These are phyloP conservation scores for Drosophila longiperda DNA, from an alignment of 2,888 invertebrate genomes.

Conservation along the genomic window DNA sequence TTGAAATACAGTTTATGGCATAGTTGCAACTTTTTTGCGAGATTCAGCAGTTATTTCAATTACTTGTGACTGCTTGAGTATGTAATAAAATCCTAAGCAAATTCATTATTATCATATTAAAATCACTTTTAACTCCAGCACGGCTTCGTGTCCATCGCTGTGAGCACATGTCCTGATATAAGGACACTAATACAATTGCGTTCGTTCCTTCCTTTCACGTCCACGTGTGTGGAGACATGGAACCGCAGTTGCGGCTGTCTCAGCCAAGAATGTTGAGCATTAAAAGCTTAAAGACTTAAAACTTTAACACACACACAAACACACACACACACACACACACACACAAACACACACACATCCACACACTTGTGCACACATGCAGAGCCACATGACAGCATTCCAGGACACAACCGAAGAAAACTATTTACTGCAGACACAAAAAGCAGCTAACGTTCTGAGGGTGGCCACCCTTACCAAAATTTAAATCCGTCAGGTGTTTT, in stretches of 20 bases:
- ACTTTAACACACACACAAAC: slow-evolving; percentile 59
- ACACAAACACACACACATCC: slow-evolving; percentile 15
- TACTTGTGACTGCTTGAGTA: slow-evolving; percentile 22
- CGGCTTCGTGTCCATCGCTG: slow-evolving; percentile 24
- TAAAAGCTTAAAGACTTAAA: slow-evolving; percentile 74
- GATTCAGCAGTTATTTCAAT: slow-evolving; percentile 18
- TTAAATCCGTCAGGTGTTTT: slow-evolving; percentile 74
- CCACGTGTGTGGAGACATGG: slow-evolving; percentile 24
- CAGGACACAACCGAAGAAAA: slow-evolving; percentile 49
- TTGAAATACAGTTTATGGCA: background rate
- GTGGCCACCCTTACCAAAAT: slow-evolving; percentile 61
- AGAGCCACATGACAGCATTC: slow-evolving; percentile 37
- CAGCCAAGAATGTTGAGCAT: slow-evolving; percentile 63
- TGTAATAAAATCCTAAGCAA: slow-evolving; percentile 25
- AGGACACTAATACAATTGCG: slow-evolving; percentile 34
- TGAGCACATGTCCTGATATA: slow-evolving; percentile 13
- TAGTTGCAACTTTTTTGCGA: background rate
- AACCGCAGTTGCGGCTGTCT: slow-evolving; percentile 50
- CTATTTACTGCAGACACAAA: slow-evolving; percentile 57
- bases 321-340: slow-evolving; percentile 26
- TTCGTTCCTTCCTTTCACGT: slow-evolving; percentile 3
- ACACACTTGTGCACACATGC: slow-evolving; percentile 19
- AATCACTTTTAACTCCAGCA: slow-evolving; percentile 35
- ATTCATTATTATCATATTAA: slow-evolving; percentile 38
- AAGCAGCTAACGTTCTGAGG: slow-evolving; percentile 26